Conservation (phyloP, 2,888 invertebrate species). For the Notodonta dromedarius region DNA sequence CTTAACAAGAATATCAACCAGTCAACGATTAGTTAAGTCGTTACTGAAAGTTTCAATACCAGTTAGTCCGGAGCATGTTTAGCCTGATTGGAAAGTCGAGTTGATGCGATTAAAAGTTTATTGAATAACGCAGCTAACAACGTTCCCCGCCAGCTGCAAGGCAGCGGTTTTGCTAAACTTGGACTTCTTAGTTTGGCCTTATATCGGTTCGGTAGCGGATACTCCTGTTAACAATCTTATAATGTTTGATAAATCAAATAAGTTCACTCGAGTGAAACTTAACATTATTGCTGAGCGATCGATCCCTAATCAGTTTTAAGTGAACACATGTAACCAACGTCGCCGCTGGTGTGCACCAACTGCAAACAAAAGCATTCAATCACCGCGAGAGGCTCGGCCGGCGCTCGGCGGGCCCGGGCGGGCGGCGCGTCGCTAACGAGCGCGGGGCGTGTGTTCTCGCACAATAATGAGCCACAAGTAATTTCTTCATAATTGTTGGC, state of each 20-base stretch:
- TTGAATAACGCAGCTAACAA: conserved; percentile 59
- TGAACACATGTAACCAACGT: neutral
- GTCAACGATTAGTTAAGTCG: conserved; percentile 26
- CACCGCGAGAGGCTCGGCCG: conserved; percentile 43
- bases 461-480: conserved; percentile 73
- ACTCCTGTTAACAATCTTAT: conserved; percentile 33
- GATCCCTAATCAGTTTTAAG: conserved; percentile 13
- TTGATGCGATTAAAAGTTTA: conserved; percentile 71
- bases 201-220: conserved; percentile 42
- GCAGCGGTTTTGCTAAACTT: conserved; percentile 48
- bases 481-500: conserved; percentile 78
- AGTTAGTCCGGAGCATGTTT: conserved; percentile 39
- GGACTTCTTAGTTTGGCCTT: conserved; percentile 46
- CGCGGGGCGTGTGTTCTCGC: conserved; percentile 50
- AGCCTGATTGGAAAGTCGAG: conserved; percentile 57
- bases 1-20: neutral
- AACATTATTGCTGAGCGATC: neutral
- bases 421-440: conserved; percentile 48
- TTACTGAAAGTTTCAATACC: conserved; percentile 30
- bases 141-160: conserved; percentile 44
- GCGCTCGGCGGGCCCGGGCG: no score
- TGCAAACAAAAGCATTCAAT: conserved; percentile 57
- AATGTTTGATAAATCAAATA: neutral
- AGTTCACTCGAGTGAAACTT: neutral
- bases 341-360: conserved; percentile 17